Evolutionary conservation across 2,797 vertebrate genomes (phyloP), one percentile per base, ranked within the genome.

Genomic region (Sus cebifrons): DNA sequence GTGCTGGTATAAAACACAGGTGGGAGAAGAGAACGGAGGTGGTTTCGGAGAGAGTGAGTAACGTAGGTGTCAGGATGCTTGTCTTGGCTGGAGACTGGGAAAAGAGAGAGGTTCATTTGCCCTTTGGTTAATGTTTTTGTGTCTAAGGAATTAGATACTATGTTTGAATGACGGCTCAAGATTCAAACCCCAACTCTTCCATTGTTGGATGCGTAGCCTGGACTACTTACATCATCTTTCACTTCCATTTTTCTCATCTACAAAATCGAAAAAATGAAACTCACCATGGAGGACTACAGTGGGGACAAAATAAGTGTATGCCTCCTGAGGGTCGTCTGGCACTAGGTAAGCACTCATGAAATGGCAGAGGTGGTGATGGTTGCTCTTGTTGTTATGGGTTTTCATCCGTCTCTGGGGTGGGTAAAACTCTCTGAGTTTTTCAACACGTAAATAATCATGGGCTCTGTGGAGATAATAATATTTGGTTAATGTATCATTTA

Each of bases 151-250:
- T 78, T 78, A 54, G 32, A 17, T 32, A 64, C 60, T 60, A 44
- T 75, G 18, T 67, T 71, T 85, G 86, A 84, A 95, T 91, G 64
- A 79, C 5, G 56, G 40, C 49, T 91, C 62, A 88, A 67, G 36
- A 70, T 81, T 97, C 75, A 95, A 74, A 89, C 87, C 27, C 40
- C 60, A 36, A 77, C 6, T 96, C 40, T 77, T 68, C 9, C 13
- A 21, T 54, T 79, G 14, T 64, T 91, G 52, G 21, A 13, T 52
- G 1, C 81, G 9, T 58, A 13, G 40, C 13, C 36, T 81, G 14
- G 20, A 75, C 18, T 74, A 71, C 89, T 90, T 23, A 65, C 1
- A 44, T 62, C 58, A 62, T 92, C 29, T 83, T 75, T 87, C 60
- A 70, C 44, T 27, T 94, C 95, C 12, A 36, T 52, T 83, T 94